Evolutionary conservation across 2,888 invertebrate species (phyloP).

Genomic region (Nemotelus nigrinus): DNA sequence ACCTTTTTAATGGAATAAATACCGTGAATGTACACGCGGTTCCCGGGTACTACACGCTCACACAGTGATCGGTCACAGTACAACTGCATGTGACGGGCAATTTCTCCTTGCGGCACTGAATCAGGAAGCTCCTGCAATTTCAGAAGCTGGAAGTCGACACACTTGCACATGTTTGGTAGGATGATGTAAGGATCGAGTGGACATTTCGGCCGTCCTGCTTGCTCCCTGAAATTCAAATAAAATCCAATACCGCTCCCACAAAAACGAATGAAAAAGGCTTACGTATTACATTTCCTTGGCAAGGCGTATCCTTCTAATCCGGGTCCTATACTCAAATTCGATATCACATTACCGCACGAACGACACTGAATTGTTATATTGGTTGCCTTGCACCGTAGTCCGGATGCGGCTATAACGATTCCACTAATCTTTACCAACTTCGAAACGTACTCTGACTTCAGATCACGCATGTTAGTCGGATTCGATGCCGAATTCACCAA

Average conservation of each 20-base stretch:
- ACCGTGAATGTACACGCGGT: conserved; percentile 90
- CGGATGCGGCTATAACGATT: conserved; percentile 92
- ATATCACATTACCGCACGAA: conserved; percentile 88
- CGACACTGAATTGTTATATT: conserved; percentile 95
- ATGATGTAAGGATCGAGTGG: conserved; percentile 98
- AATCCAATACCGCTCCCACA: conserved; percentile 17
- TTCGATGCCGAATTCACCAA: conserved; percentile 85
- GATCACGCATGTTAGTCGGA: conserved; percentile 81
- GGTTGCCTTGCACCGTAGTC: conserved; percentile 94
- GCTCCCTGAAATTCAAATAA: conserved; percentile 73
- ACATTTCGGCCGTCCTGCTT: conserved; percentile 91
- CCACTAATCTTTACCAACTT: conserved; percentile 94
- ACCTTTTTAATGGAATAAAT: conserved; percentile 95
- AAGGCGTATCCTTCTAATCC: conserved; percentile 96
- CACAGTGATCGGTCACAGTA: conserved; percentile 93
- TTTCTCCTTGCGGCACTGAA: conserved; percentile 90
- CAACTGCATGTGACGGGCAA: conserved; percentile 94
- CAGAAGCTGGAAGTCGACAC: conserved; percentile 97
- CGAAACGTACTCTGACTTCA: conserved; percentile 94
- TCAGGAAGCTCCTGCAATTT: conserved; percentile 97
- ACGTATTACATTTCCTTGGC: conserved; percentile 94
- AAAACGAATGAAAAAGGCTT: conserved; percentile 60
- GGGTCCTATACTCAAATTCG: conserved; percentile 90
- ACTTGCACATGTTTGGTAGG: conserved; percentile 96
- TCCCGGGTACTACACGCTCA: conserved; percentile 96